Conservation (phyloP, 2,113 vertebrate species). For the Passer montanus region DNA sequence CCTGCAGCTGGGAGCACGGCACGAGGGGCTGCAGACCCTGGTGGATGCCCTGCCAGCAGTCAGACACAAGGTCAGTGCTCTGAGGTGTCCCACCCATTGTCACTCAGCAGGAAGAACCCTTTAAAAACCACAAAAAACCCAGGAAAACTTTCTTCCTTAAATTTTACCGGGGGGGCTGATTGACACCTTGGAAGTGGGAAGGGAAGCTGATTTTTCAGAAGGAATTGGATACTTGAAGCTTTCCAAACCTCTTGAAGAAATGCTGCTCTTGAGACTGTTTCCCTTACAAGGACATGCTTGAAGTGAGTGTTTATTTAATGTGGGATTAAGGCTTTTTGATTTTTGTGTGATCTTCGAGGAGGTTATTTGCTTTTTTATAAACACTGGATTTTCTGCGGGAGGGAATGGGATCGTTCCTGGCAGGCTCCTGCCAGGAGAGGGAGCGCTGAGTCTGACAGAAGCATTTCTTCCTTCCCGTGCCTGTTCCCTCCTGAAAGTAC, state of each 20-base stretch:
- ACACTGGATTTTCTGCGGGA: not conserved
- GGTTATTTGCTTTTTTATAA: not conserved
- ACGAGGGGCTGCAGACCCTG: conserved; percentile 90
- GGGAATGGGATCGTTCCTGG: not conserved
- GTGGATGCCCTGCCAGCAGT: conserved; percentile 90
- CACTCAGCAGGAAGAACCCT: not conserved
- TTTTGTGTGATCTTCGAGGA: not conserved
- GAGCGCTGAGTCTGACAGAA: not conserved
- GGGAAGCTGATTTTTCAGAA: not conserved
- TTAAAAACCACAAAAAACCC: not conserved
- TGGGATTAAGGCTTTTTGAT: not conserved
- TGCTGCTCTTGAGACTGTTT: not conserved
- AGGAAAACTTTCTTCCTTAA: not conserved
- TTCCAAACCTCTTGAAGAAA: not conserved
- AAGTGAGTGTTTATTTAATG: not conserved
- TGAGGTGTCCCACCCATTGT: not conserved
- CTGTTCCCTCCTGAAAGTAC: accelerated
- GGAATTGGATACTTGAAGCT: not conserved
- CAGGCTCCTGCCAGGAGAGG: conserved; percentile 33
- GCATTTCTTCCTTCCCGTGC: not conserved
- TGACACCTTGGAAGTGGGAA: not conserved
- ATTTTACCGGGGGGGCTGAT: not conserved
- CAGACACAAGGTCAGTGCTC: conserved; percentile 87
- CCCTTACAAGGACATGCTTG: not conserved
- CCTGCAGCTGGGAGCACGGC: conserved; percentile 85